A percentile compares a stretch with the other conserved stretches of the same genome.
phyloP scores from a whole-genome alignment of 2,113 vertebrate genomes.

The Mystacornis crossleyi region DNA sequence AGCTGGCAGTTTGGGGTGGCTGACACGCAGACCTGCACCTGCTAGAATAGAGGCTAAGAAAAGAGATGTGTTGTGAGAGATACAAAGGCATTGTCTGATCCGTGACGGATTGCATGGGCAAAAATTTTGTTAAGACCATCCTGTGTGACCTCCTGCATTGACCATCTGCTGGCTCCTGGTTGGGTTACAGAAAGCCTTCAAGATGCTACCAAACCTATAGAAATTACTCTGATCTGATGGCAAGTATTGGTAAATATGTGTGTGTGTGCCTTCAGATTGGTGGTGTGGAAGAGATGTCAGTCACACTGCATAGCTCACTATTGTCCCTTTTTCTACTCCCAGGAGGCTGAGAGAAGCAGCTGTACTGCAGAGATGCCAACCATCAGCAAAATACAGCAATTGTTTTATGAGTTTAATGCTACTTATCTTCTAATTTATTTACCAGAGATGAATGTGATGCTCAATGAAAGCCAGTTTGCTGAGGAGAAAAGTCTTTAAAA shows the following conservation, averaged over 20 bases:
- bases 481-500: neutral
- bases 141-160: neutral
- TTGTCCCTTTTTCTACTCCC: conserved; percentile 41
- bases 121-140: neutral
- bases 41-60: neutral
- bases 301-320: neutral
- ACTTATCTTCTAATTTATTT: conserved; percentile 44
- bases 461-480: neutral
- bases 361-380: conserved; percentile 48
- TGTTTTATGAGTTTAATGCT: conserved; percentile 50
- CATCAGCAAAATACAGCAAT: conserved; percentile 49
- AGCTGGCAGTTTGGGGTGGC: neutral
- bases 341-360: conserved; percentile 32
- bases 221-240: neutral
- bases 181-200: neutral
- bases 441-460: neutral
- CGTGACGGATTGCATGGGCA: accelerated
- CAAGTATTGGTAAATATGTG: neutral
- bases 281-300: neutral
- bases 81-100: neutral
- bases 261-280: neutral
- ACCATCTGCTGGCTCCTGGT: neutral
- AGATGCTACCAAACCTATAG: neutral
- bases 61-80: neutral
- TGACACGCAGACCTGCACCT: neutral